phyloP scores from a whole-genome alignment of 1,140 invertebrate species.

The Globodera ellingtonae region DNA sequence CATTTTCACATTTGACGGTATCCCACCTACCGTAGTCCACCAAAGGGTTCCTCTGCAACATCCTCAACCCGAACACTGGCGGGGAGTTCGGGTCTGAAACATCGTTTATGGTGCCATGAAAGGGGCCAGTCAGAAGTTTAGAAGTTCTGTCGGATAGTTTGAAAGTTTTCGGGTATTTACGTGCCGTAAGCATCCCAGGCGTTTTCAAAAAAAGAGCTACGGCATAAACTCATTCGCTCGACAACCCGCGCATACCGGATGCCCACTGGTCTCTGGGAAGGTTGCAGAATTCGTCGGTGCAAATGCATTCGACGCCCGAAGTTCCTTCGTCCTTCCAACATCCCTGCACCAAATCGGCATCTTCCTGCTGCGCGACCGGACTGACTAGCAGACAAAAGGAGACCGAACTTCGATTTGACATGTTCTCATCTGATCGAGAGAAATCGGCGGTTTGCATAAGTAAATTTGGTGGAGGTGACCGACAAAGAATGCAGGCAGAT shows the following conservation, averaged over 20 bases:
- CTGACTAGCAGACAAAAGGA: conserved; percentile 23
- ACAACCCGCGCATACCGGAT: background rate
- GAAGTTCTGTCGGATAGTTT: no score
- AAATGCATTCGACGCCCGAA: conserved; percentile 26
- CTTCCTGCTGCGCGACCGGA: conserved; percentile 3
- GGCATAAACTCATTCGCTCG: no score
- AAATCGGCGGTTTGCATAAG: background rate
- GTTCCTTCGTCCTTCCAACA: conserved; percentile 20
- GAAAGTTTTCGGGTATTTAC: no score
- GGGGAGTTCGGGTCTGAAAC: conserved; percentile 15
- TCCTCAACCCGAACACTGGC: conserved; percentile 18
- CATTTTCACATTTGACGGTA: background rate
- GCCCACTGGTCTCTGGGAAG: conserved; percentile 12
- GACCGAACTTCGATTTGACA: conserved; percentile 4
- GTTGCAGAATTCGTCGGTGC: conserved; percentile 34
- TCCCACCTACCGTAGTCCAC: conserved; percentile 33
- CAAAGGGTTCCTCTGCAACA: conserved; percentile 32
- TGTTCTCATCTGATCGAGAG: conserved; percentile 28
- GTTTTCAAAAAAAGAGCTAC: no score
- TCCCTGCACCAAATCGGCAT: conserved; percentile 11
- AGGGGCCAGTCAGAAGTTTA: no score
- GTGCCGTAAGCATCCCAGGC: no score
- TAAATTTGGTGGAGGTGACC: conserved; percentile 1
- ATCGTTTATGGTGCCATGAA: no score
- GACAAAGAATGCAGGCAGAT: conserved; percentile 33